These are phyloP conservation scores for Siphamia tubifer DNA, from an alignment of 2,113 vertebrate genomes.

Conservation along the genomic window DNA sequence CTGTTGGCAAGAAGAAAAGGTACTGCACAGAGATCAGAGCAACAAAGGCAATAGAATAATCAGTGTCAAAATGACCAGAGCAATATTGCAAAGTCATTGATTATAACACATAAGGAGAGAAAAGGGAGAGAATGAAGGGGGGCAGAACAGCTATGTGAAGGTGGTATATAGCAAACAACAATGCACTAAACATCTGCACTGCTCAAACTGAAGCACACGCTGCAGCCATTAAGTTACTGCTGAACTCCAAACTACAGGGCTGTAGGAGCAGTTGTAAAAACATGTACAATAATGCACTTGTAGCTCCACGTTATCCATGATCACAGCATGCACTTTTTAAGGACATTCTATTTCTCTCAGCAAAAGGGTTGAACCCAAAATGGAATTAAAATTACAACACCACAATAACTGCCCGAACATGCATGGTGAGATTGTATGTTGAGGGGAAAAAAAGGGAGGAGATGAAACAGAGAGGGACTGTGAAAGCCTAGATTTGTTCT, in stretches of 20 bases:
- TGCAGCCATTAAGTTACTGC: background rate
- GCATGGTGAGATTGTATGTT: background rate
- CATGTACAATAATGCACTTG: background rate
- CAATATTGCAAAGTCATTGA: conserved; percentile 24
- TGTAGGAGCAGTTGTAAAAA: background rate
- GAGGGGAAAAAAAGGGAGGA: background rate
- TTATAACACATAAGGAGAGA: background rate
- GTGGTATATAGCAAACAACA: conserved; percentile 15
- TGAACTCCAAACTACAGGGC: background rate
- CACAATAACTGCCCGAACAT: background rate
- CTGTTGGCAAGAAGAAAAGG: background rate
- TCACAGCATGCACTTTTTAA: background rate
- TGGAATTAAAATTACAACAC: conserved; percentile 14
- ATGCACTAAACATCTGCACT: background rate
- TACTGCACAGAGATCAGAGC: conserved; percentile 3
- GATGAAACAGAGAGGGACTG: background rate
- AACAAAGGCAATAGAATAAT: conserved; percentile 13
- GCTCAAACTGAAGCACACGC: conserved; percentile 13
- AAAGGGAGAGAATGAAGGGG: background rate
- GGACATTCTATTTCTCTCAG: background rate
- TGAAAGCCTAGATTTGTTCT: conserved; percentile 11
- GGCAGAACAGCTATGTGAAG: background rate
- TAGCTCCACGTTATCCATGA: background rate
- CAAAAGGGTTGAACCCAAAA: conserved; percentile 1
- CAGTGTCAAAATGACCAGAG: background rate